phyloP scores from a whole-genome alignment of 2,888 invertebrate species.

The Labia minor region DNA sequence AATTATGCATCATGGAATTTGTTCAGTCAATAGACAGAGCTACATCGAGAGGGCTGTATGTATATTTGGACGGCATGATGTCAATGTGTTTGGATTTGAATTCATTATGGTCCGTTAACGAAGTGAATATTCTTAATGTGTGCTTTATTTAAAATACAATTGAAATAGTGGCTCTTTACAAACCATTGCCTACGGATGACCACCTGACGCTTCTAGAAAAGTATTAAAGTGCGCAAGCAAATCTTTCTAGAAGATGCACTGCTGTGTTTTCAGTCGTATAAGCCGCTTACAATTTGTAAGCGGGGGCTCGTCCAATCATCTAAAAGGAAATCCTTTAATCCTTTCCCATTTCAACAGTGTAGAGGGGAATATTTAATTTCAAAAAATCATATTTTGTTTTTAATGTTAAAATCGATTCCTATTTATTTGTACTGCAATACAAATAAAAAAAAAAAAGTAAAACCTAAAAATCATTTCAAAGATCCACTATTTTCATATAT shows the following conservation, averaged over 20 bases:
- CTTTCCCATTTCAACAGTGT: not conserved
- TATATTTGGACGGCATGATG: not conserved
- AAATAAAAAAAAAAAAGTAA: no score
- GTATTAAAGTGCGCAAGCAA: no score
- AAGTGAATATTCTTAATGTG: not conserved
- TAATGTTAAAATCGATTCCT: no score
- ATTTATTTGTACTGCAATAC: no score
- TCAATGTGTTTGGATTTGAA: not conserved
- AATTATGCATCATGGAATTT: conserved; percentile 13
- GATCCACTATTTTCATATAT: no score
- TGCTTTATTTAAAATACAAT: no score
- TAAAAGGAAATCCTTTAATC: not conserved
- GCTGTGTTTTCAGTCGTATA: not conserved
- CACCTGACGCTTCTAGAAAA: no score
- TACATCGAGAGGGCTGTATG: not conserved
- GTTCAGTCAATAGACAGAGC: not conserved
- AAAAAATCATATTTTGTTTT: no score
- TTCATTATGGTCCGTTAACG: not conserved
- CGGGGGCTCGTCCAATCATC: not conserved
- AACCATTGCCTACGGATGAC: no score
- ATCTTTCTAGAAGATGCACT: not conserved
- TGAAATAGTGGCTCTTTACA: no score
- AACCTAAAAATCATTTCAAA: no score
- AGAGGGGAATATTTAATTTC: no score
- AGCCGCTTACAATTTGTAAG: not conserved